Evolutionary conservation across 2,113 vertebrate genomes (phyloP).

Genomic region (Oryzias curvinotus): DNA sequence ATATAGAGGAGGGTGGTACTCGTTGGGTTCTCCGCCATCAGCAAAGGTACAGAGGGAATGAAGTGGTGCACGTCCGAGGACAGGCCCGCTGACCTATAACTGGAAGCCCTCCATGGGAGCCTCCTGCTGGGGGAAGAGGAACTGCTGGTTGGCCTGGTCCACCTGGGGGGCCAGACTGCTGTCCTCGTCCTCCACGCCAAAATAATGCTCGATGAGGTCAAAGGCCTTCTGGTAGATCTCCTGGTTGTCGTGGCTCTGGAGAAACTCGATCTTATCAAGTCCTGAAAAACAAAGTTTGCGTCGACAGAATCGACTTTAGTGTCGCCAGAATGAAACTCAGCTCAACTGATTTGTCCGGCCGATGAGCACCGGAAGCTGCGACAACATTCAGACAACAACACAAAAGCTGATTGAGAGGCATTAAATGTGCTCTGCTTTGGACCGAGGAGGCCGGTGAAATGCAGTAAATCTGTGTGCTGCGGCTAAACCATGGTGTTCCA

Average conservation of each 20-base stretch:
- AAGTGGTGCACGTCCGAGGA: slow-evolving; percentile 4
- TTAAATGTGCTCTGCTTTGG: too few species aligned
- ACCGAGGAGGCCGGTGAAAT: too few species aligned
- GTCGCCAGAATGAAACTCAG: too few species aligned
- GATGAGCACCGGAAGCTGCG: too few species aligned
- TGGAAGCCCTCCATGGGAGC: slow-evolving; percentile 99
- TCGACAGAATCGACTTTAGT: too few species aligned
- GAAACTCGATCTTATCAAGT: slow-evolving; percentile 97
- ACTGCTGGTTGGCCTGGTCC: slow-evolving; percentile 95
- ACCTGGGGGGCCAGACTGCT: slow-evolving; percentile 87
- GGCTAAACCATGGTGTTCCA: too few species aligned
- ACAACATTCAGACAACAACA: too few species aligned
- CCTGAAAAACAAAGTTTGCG: slow-evolving; percentile 69
- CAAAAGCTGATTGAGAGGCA: too few species aligned
- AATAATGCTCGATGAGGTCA: slow-evolving; percentile 97
- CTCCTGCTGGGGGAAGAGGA: slow-evolving; percentile 94
- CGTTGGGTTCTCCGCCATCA: slow-evolving; percentile 8
- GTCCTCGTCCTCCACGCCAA: slow-evolving; percentile 94
- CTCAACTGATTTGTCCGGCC: too few species aligned
- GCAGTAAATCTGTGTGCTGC: too few species aligned
- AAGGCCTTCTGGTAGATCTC: slow-evolving; percentile 99
- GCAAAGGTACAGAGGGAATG: slow-evolving; percentile 12
- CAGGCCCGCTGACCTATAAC: slow-evolving; percentile 79
- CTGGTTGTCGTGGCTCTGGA: slow-evolving; percentile 98
- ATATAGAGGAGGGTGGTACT: slow-evolving; percentile 10